A percentile compares a stretch with the other conserved stretches of the same genome.
Conservation (phyloP, 2,888 invertebrate species). For the Buathra laborator region DNA sequence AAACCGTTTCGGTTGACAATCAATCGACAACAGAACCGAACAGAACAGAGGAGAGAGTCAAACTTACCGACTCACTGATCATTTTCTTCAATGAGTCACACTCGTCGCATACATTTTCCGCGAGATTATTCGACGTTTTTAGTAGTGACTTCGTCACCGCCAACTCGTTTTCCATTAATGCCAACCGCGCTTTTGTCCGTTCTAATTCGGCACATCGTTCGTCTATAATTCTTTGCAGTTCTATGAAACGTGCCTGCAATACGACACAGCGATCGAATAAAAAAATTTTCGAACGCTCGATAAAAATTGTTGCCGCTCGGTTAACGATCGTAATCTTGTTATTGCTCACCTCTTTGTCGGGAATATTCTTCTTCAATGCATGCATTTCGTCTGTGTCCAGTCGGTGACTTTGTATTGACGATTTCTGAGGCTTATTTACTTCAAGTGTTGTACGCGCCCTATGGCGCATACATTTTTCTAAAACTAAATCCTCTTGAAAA, state of each 20-base stretch:
- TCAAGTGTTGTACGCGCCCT: too few species aligned
- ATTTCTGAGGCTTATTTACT: constrained; percentile 95
- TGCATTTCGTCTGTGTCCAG: constrained; percentile 88
- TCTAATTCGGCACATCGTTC: constrained; percentile 76
- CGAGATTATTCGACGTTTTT: constrained; percentile 76
- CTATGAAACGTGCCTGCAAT: constrained; percentile 80
- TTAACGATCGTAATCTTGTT: too few species aligned
- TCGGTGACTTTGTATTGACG: constrained; percentile 91
- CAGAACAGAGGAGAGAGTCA: too few species aligned
- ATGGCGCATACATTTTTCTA: too few species aligned
- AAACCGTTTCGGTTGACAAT: constrained; percentile 25
- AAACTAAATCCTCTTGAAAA: too few species aligned
- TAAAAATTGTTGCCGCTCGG: too few species aligned
- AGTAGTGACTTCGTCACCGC: constrained; percentile 86
- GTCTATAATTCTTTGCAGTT: constrained; percentile 77
- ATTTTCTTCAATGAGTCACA: constrained; percentile 71
- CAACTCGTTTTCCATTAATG: constrained; percentile 84
- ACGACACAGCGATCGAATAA: too few species aligned
- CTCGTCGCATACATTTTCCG: constrained; percentile 68
- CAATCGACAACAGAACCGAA: constrained; percentile 75
- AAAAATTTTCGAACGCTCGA: too few species aligned
- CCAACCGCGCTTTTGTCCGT: constrained; percentile 85
- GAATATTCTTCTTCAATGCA: constrained; percentile 63
- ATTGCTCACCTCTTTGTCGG: too few species aligned
- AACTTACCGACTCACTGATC: constrained; percentile 70